Evolutionary conservation across 1,140 invertebrate genomes (phyloP).

Genomic region (Drosophila albomicans): DNA sequence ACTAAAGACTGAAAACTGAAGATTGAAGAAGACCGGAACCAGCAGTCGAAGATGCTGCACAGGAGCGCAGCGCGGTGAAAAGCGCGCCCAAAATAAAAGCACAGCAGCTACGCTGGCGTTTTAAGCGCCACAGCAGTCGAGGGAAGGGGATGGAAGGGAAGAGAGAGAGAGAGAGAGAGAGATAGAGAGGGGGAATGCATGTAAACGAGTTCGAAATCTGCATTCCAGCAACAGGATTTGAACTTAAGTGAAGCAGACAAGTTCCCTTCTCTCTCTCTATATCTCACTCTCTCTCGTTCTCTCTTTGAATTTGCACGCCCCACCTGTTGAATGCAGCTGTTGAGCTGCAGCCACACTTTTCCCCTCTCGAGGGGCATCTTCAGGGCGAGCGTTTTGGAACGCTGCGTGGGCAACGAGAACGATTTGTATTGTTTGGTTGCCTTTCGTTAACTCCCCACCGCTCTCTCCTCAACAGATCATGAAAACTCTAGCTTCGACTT

Average conservation of each 20-base stretch:
- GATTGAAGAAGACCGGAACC: conserved; percentile 48
- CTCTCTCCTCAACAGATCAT: too few relatives aligned
- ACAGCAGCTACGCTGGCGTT: conserved; percentile 5
- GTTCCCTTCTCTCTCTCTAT: neutral
- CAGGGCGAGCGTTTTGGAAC: neutral
- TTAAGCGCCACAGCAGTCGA: conserved; percentile 9
- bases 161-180: too few relatives aligned
- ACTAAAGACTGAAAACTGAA: too few relatives aligned
- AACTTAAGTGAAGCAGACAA: conserved; percentile 16
- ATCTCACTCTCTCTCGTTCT: neutral
- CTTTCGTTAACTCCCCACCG: neutral
- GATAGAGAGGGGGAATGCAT: conserved; percentile 33
- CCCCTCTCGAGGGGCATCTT: too few relatives aligned
- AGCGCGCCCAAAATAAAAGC: conserved; percentile 4
- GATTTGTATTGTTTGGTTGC: conserved; percentile 43
- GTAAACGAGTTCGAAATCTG: conserved; percentile 80
- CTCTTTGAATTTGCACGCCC: conserved; percentile 43
- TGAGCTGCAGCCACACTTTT: neutral
- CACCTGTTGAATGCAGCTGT: conserved; percentile 53
- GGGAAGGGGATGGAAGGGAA: too few relatives aligned
- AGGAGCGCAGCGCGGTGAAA: conserved; percentile 41
- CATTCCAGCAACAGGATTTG: conserved; percentile 78
- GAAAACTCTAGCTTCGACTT: neutral
- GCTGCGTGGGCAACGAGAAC: conserved; percentile 36
- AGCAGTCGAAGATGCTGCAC: conserved; percentile 30